Evolutionary conservation across 2,113 vertebrate species (phyloP), one percentile per base, ranked within the genome.

Genomic region (Cochlearius cochlearius): DNA sequence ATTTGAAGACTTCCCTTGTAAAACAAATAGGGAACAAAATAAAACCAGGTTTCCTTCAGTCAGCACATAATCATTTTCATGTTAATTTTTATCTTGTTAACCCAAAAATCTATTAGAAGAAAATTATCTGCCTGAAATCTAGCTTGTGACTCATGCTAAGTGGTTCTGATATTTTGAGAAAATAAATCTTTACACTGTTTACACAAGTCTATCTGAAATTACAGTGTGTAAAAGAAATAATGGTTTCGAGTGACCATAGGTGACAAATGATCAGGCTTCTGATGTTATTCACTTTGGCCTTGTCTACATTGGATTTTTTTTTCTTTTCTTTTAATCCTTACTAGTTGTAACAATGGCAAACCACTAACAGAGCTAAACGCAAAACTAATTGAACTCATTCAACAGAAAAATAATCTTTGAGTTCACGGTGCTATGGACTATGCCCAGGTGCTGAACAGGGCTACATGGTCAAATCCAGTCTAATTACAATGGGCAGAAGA

Each of bases 81-180:
- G 60, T 90, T 95, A 91, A 96, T 92, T 96, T 96, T 95, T 96
- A 92, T 88, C 92, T 73, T 94, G 86, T 96, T 96, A 82, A 93
- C 80, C 82, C 66, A 96, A 97, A 97, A 95, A 96, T 96, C 90
- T 91, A 95, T 95, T 94, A 97, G 97, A 97, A 96, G 96, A 85
- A 96, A 97, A 97, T 96, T 97, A 97, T 97, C 97, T 95, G 93
- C 96, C 94, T 91, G 97, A 96, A 96, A 97, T 97, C 97, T 97
- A 96, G 91, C 97, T 97, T 79, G 95, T 97, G 97, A 94, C 96
- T 97, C 95, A 96, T 6, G 72, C 94, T 97, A 97, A 97, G 97
- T 97, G 97, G 94, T 93, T 95, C 91, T 97, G 96, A 97, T 97
- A 97, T 95, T 97, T 96, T 94, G 97, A 96, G 96, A 95, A 97